Evolutionary conservation across 37 sponge, comb jelly and placozoan species (phyloP).

Genomic region (Ianthella basta): DNA sequence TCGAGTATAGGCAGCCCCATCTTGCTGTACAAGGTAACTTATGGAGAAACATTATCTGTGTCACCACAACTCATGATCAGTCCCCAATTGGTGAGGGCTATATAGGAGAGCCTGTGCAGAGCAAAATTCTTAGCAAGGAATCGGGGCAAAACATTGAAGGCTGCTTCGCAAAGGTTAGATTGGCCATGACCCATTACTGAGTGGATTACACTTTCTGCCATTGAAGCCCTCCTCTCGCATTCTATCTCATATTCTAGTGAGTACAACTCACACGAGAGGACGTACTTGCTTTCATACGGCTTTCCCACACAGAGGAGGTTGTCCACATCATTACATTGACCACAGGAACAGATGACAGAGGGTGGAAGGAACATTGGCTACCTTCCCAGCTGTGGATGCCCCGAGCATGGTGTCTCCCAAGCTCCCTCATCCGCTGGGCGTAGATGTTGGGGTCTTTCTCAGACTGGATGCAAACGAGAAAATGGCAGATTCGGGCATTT

Average conservation of each 20-base stretch:
- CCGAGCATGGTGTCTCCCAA: conserved; percentile 39
- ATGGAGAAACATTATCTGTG: background rate
- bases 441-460: conserved; percentile 1
- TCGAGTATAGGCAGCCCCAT: conserved; percentile 25
- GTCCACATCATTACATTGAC: conserved; percentile 6
- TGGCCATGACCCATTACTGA: conserved; percentile 22
- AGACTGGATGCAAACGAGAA: background rate
- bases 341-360: conserved; percentile 14
- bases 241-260: conserved; percentile 36
- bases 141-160: conserved; percentile 25
- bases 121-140: conserved; percentile 5
- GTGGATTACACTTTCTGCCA: conserved; percentile 13
- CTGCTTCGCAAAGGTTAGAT: conserved; percentile 30
- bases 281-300: conserved; percentile 11
- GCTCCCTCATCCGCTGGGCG: background rate
- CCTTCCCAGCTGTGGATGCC: conserved; percentile 41
- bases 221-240: conserved; percentile 2
- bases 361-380: conserved; percentile 42
- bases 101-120: conserved; percentile 15
- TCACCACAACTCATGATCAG: conserved; percentile 3
- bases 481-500: conserved; percentile 11
- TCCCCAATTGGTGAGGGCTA: background rate
- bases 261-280: conserved; percentile 23
- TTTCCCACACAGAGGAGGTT: conserved; percentile 32
- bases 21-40: background rate